A percentile compares a stretch with the other conserved stretches of the same genome.
phyloP scores from a whole-genome alignment of 2,113 vertebrate species.

The Malurus elegans region DNA sequence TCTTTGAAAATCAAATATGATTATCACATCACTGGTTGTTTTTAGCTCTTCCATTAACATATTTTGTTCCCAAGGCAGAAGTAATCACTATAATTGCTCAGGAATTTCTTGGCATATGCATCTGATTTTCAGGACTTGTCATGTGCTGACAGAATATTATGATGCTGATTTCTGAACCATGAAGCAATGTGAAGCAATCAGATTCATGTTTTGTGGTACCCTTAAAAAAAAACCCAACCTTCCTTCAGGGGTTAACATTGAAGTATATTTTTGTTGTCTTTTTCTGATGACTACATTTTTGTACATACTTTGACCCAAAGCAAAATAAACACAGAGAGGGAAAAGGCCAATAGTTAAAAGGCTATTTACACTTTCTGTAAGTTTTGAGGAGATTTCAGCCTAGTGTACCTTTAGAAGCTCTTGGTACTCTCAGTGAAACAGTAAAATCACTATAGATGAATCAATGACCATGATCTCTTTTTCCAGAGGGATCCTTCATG shows the following conservation, averaged over 20 bases:
- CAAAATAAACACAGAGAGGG: background rate
- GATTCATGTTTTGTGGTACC: background rate
- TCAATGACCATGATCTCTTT: background rate
- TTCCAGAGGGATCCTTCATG: background rate
- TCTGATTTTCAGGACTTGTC: conserved; percentile 57
- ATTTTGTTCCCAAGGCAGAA: conserved; percentile 52
- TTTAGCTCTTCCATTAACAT: conserved; percentile 30
- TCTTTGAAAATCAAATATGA: background rate
- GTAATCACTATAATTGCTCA: conserved; percentile 52
- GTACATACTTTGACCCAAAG: background rate
- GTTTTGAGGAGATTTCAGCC: background rate
- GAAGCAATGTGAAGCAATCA: conserved; percentile 20
- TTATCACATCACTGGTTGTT: background rate
- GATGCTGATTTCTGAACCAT: conserved; percentile 41
- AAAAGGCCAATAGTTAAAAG: background rate
- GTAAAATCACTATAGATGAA: background rate
- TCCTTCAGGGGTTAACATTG: background rate
- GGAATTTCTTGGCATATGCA: conserved; percentile 65
- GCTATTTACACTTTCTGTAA: background rate
- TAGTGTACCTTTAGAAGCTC: background rate
- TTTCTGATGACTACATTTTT: background rate
- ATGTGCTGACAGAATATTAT: conserved; percentile 48
- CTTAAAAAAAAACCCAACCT: background rate
- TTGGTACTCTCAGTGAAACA: background rate
- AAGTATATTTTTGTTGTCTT: background rate